These are phyloP conservation scores for Epizoanthus ramosus DNA, from an alignment of 92 coral and sea anemone species.

Conservation along the genomic window DNA sequence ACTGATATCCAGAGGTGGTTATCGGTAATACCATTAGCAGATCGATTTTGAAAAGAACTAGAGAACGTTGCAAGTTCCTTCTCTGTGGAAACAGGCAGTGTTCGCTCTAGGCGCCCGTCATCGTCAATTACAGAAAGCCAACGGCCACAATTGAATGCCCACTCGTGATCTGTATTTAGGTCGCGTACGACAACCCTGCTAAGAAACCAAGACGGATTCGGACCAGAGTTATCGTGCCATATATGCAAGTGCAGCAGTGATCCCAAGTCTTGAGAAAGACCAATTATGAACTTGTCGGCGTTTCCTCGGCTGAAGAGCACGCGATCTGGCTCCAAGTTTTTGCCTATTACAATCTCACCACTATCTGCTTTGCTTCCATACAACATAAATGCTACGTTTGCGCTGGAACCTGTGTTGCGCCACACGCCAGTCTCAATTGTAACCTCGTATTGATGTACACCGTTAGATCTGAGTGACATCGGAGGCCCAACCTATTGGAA, in stretches of 20 bases:
- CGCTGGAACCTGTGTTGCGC: slow-evolving; percentile 29
- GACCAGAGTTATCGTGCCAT: slow-evolving; percentile 61
- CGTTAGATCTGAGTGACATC: slow-evolving; percentile 17
- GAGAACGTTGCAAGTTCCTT: slow-evolving; percentile 14
- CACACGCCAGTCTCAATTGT: slow-evolving; percentile 26
- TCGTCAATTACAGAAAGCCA: slow-evolving; percentile 67
- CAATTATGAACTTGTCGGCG: slow-evolving; percentile 50
- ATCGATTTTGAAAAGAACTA: slow-evolving; percentile 30
- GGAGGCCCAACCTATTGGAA: slow-evolving; percentile 23
- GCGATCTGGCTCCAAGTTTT: slow-evolving; percentile 18
- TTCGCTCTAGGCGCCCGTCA: slow-evolving; percentile 61
- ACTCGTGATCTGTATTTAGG: slow-evolving; percentile 26
- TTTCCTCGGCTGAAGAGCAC: slow-evolving; percentile 56
- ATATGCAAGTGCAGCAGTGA: slow-evolving; percentile 43
- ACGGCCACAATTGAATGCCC: slow-evolving; percentile 56
- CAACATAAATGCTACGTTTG: slow-evolving; percentile 8
- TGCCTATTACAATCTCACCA: background rate
- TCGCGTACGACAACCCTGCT: slow-evolving; percentile 48
- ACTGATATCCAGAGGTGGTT: slow-evolving; percentile 74
- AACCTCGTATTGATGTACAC: slow-evolving; percentile 17
- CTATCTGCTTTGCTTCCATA: background rate
- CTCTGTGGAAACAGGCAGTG: slow-evolving; percentile 3
- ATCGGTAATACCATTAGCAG: slow-evolving; percentile 49
- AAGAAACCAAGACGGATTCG: slow-evolving; percentile 63
- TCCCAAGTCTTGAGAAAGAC: slow-evolving; percentile 40